Evolutionary conservation across 2,888 invertebrate genomes (phyloP).

Genomic region (Conomelus anceps): DNA sequence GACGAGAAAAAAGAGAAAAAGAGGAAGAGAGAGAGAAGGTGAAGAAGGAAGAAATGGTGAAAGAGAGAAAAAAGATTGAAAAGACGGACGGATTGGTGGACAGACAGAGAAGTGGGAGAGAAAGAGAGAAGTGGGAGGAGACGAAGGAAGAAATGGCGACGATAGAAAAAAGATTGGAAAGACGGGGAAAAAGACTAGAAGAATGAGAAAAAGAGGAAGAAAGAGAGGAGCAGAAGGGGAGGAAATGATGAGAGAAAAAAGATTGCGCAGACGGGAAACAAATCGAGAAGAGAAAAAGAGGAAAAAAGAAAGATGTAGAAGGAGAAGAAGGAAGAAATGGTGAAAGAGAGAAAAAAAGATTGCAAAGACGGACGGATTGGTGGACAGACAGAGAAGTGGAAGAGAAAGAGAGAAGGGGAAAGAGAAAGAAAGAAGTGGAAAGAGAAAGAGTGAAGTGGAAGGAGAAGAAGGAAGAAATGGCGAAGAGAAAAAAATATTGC

Average conservation of each 20-base stretch:
- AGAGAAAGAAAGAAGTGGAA: too few relatives aligned
- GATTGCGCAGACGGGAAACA: too few relatives aligned
- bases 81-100: neutral
- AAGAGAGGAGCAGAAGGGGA: too few relatives aligned
- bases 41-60: neutral
- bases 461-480: too few relatives aligned
- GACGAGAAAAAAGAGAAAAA: neutral
- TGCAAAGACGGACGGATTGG: neutral
- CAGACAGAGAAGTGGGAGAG: neutral
- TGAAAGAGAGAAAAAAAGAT: too few relatives aligned
- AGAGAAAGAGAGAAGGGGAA: neutral
- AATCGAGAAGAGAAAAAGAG: too few relatives aligned
- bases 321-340: too few relatives aligned
- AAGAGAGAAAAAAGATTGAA: neutral
- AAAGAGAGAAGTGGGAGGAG: neutral
- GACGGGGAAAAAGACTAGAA: neutral
- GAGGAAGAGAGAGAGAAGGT: slow-evolving; percentile 35
- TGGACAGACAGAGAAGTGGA: neutral
- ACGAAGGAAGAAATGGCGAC: neutral
- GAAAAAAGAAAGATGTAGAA: too few relatives aligned
- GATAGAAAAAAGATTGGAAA: neutral
- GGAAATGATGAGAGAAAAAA: too few relatives aligned
- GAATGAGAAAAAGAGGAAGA: neutral
- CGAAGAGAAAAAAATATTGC: too few relatives aligned
- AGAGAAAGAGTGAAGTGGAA: too few relatives aligned